Base-by-base conservation (phyloP, 2,888 invertebrate genomes). In the Trichopoda pennipes region DNA sequence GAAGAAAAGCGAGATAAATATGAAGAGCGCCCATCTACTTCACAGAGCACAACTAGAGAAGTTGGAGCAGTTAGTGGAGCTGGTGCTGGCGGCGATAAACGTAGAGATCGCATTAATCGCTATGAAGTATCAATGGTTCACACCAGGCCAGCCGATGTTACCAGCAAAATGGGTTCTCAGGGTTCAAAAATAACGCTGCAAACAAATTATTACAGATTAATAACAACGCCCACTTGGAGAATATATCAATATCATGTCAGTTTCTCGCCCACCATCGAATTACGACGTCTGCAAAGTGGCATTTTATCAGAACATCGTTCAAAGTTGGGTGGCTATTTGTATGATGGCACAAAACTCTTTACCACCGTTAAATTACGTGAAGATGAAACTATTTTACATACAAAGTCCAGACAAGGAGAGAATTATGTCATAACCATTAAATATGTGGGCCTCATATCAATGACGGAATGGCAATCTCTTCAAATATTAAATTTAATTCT, bases 401-500 rank as follows among this genome's bases (percentile, higher is more conserved):
- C 94, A 0, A 92, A 91, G 28, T 91, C 94, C 0, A 91, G 89
- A 61, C 90, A 91, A 0, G 94, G 93, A 64, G 92, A 92, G 0
- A 78, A 86, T 2, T 91, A 92, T 0, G 89, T 92, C 1, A 93
- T 96, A 0, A 91, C 93, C 0, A 91, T 94, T 0, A 93, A 93
- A 90, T 89, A 93, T 10, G 94, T 94, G 0, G 93, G 94, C 1
- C 94, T 94, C 53, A 92, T 96, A 6, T 91, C 91, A 0, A 93
- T 93, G 32, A 94, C 94, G 0, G 95, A 96, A 84, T 93, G 93
- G 66, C 94, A 94, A 44, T 95, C 95, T 82, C 89, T 96, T 0
- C 96, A 96, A 86, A 92, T 97, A 0, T 95, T 96, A 83, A 97
- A 97, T 86, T 93, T 96, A 4, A 93, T 96, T 0, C 93, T 96